These are phyloP conservation scores for Copidosoma aretas DNA, from an alignment of 2,888 invertebrate genomes.

Conservation along the genomic window DNA sequence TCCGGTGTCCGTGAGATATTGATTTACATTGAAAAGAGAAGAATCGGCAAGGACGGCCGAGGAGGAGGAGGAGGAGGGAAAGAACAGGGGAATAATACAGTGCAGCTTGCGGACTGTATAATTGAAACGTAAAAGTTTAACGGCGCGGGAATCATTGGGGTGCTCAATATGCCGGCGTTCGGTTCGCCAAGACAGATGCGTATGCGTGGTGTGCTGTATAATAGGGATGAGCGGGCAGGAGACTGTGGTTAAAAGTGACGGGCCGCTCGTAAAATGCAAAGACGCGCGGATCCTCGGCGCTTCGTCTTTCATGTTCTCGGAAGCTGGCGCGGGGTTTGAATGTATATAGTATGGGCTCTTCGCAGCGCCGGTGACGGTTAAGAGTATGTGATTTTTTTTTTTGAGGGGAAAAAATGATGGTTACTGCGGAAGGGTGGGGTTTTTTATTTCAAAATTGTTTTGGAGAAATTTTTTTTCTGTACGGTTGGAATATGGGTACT, in stretches of 20 bases:
- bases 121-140: conserved; percentile 54
- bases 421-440: neutral
- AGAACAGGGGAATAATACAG: neutral
- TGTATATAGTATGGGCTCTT: neutral
- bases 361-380: neutral
- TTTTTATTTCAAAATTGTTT: too few relatives aligned
- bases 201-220: too few relatives aligned
- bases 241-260: conserved; percentile 47
- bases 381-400: neutral
- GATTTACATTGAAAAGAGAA: conserved; percentile 20
- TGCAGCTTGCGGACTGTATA: conserved; percentile 34
- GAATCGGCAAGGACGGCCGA: too few relatives aligned
- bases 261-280: conserved; percentile 46
- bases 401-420: neutral
- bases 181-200: conserved; percentile 45
- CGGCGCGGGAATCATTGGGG: conserved; percentile 34
- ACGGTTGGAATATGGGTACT: too few relatives aligned
- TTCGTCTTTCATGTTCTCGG: neutral
- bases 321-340: neutral
- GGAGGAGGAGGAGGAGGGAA: neutral
- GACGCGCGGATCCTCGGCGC: too few relatives aligned
- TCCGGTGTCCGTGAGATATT: conserved; percentile 14
- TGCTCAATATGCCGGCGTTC: conserved; percentile 38
- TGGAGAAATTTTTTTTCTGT: too few relatives aligned
- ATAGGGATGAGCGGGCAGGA: conserved; percentile 21